Base-by-base conservation (phyloP, 2,797 vertebrate species). In the Thripadectes ignobilis region DNA sequence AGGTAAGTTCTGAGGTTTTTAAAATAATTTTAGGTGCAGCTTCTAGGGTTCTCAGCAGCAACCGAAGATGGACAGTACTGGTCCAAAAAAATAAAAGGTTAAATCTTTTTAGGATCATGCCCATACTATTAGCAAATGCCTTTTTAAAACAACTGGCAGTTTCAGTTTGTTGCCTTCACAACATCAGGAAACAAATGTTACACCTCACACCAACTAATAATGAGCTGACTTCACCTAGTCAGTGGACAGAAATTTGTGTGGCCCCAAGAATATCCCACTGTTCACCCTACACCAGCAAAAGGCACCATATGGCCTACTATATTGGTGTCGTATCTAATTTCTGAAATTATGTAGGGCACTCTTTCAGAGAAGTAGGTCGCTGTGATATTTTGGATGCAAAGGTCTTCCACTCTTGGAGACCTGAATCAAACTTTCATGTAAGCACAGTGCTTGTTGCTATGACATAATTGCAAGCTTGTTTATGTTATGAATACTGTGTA, bases 331-430 rank as follows among this genome's bases (percentile, higher is more conserved):
- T 95, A 93, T 97, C 97, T 95, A 80, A 96, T 95, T 96, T 92
- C 92, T 88, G 88, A 83, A 96, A 96, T 93, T 85, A 96, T 93
- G 73, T 96, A 97, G 94, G 97, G 89, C 76, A 89, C 75, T 88
- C 85, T 66, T 86, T 89, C 90, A 86, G 92, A 97, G 96, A 94
- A 95, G 88, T 95, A 96, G 95, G 96, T 95, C 74, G 78, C 76
- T 93, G 91, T 83, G 95, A 91, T 97, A 95, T 97, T 97, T 97
- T 92, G 94, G 95, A 96, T 77, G 77, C 76, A 96, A 88, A 97
- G 89, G 90, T 97, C 92, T 95, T 95, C 46, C 80, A 91, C 84
- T 97, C 91, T 85, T 93, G 72, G 92, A 96, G 93, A 96, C 75
- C 92, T 93, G 86, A 96, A 88, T 96, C 95, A 89, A 94, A 94